Conservation (phyloP, 2,888 invertebrate species). For the Ferrisia virgata region DNA sequence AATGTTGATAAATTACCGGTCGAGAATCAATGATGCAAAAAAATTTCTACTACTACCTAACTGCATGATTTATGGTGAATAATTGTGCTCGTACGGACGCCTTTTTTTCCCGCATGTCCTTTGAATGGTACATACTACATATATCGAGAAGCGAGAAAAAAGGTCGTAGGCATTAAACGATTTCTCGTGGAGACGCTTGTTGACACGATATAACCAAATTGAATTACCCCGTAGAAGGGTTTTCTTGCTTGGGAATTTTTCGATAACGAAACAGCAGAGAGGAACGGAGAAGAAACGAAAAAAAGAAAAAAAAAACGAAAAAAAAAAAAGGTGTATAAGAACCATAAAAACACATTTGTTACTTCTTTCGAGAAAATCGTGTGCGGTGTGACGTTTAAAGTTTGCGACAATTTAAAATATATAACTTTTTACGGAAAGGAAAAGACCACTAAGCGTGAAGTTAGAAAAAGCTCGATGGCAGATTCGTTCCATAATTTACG, state of each 20-base stretch:
- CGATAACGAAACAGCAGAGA: not conserved
- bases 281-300: too few species aligned
- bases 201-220: not conserved
- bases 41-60: not conserved
- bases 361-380: not conserved
- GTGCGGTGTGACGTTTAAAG: constrained; percentile 37
- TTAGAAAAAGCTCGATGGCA: constrained; percentile 42
- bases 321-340: not conserved
- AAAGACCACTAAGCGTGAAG: constrained; percentile 43
- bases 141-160: not conserved
- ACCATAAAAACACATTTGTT: constrained; percentile 28
- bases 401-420: constrained; percentile 44
- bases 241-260: not conserved
- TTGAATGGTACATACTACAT: not conserved
- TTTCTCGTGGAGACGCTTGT: not conserved
- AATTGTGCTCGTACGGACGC: not conserved
- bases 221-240: not conserved
- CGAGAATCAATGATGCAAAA: not conserved
- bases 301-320: not conserved
- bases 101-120: not conserved
- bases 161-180: not conserved
- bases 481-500: constrained; percentile 43
- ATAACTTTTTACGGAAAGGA: constrained; percentile 43
- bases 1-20: not conserved
- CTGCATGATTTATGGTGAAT: not conserved